phyloP scores from a whole-genome alignment of 2,888 invertebrate genomes.

The Tenthredo livida region DNA sequence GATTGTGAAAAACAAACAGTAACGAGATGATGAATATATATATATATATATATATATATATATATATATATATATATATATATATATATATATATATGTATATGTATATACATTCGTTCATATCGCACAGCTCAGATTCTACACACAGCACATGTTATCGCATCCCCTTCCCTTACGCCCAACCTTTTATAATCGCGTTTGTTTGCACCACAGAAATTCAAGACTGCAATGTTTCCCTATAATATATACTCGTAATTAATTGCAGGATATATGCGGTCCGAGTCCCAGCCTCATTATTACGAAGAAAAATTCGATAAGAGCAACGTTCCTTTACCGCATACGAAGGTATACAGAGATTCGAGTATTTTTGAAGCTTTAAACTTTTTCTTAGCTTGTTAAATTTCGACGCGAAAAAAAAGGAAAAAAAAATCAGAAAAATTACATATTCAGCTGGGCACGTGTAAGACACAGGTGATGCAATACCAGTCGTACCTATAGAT shows the following conservation, averaged over 20 bases:
- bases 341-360: neutral
- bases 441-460: constrained; percentile 24
- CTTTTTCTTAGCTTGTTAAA: neutral
- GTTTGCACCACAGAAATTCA: constrained; percentile 9
- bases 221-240: neutral
- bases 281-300: constrained; percentile 20
- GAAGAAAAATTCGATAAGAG: constrained; percentile 19
- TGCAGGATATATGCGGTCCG: constrained; percentile 23
- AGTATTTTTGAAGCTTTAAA: neutral
- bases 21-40: constrained; percentile 7
- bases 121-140: neutral
- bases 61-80: neutral
- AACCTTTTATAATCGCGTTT: neutral
- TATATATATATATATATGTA: no score
- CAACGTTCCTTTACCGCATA: neutral
- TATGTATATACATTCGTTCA: neutral
- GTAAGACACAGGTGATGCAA: neutral
- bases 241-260: neutral
- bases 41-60: no score
- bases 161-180: neutral
- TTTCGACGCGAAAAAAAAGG: neutral
- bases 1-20: constrained; percentile 21
- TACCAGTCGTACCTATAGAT: constrained; percentile 1
- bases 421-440: neutral
- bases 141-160: neutral